phyloP scores from a whole-genome alignment of 1,140 invertebrate species.

The Rhagoletis pomonella region DNA sequence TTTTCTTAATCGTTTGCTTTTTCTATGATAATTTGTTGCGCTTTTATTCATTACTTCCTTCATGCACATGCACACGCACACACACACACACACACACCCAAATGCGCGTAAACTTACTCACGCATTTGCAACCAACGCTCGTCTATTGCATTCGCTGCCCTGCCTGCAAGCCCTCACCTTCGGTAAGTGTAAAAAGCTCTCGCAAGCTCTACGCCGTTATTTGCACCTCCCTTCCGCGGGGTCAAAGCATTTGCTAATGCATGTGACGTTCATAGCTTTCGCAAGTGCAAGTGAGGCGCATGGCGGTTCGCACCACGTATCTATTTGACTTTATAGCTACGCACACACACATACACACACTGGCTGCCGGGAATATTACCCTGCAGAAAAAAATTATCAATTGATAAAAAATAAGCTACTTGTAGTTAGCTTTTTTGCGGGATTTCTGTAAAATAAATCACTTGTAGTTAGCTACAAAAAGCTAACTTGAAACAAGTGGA shows the following conservation, averaged over 20 bases:
- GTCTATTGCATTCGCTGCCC: too few relatives aligned
- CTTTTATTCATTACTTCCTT: conserved; percentile 24
- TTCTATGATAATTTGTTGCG: not conserved
- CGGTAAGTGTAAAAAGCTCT: too few relatives aligned
- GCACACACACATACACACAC: not conserved
- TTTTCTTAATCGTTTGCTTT: not conserved
- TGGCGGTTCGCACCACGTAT: not conserved
- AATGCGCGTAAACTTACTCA: not conserved
- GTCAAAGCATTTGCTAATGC: not conserved
- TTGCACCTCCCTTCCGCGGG: too few relatives aligned
- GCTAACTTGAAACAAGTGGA: too few relatives aligned
- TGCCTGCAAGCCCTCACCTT: too few relatives aligned
- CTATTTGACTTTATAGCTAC: not conserved
- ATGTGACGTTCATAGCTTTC: not conserved
- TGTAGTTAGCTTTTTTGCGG: too few relatives aligned
- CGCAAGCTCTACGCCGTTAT: too few relatives aligned
- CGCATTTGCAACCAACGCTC: not conserved
- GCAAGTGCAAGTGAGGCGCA: not conserved
- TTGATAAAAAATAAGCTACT: too few relatives aligned
- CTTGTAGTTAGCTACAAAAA: too few relatives aligned
- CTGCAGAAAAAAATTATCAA: too few relatives aligned
- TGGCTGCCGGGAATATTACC: not conserved
- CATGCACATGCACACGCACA: not conserved
- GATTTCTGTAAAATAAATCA: too few relatives aligned
- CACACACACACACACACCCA: too few relatives aligned